phyloP scores from a whole-genome alignment of 2,113 vertebrate genomes.

The Megalops atlanticus region DNA sequence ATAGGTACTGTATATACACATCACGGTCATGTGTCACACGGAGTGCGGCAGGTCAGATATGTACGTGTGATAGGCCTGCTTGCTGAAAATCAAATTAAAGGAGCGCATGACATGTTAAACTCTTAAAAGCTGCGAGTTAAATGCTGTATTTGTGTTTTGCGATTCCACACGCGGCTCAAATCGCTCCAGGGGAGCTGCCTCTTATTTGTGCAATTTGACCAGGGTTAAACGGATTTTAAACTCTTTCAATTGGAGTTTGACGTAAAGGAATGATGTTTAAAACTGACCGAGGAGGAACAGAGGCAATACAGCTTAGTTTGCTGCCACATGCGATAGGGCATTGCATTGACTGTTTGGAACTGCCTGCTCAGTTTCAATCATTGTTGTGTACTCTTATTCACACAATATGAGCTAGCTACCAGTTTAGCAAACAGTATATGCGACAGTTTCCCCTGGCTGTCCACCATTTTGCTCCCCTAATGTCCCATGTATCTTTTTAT shows the following conservation, averaged over 20 bases:
- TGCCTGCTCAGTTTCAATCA: too few species aligned
- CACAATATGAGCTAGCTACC: too few species aligned
- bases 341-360: too few species aligned
- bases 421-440: too few species aligned
- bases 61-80: neutral
- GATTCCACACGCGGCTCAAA: neutral
- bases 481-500: too few species aligned
- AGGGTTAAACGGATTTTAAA: neutral
- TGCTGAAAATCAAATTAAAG: neutral
- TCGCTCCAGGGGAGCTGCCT: neutral
- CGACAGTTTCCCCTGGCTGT: too few species aligned
- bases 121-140: neutral
- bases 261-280: neutral
- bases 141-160: neutral
- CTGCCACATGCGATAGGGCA: neutral
- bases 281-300: neutral
- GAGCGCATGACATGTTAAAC: neutral
- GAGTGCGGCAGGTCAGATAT: neutral
- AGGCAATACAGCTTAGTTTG: neutral
- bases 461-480: too few species aligned
- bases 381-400: neutral
- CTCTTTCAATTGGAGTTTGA: neutral
- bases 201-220: conserved; percentile 1
- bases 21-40: neutral
- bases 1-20: neutral